Base-by-base conservation (phyloP, 2,888 invertebrate genomes). In the Lycia hirtaria region DNA sequence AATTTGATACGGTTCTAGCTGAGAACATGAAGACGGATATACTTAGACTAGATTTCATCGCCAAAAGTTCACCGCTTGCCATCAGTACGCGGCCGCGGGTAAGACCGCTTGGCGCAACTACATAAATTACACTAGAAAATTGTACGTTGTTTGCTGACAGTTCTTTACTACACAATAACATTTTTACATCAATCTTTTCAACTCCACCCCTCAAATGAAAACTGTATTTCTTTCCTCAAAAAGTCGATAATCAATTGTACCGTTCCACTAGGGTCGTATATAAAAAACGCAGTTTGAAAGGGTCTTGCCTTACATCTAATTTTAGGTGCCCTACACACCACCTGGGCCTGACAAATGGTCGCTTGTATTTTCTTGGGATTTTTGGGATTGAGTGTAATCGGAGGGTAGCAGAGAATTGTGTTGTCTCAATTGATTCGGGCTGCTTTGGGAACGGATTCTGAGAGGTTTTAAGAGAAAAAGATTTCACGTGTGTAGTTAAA, bases 281-380 rank as follows among this genome's bases (percentile, higher is more conserved):
- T 56, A 50, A 62, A 67, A 62, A 62, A 62, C 60, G 50, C 57
- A 32, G 26, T 56, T 55, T 65, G 67, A 64, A 68, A 69, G 72
- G 71, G 71, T 61, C 60, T 59, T 64, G 68, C 65, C 67, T 62
- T 69, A 67, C 68, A 73, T 78, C 66, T 73, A 75, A 77, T 73
- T 69, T 76, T 71, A 77, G 78, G 71, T 71, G 68, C 62, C 76
- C 75, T 76, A 62, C 67, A 55, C 62, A 56, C 63, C 78, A 78
- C 78, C 78, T 78, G 78, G 69, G 71, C 64, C 73, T 76, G 76
- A 77, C 73, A 72, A 75, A 76, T 76, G 65, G 55, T 50, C 51
- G 54, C 59, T 68, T 71, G 67, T 69, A 67, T 52, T 57, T 52
- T 62, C 57, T 60, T 43, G 53, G 65, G 67, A 69, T 65, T 66